Base-by-base conservation (phyloP, 2,797 vertebrate species). In the Sus cebifrons region DNA sequence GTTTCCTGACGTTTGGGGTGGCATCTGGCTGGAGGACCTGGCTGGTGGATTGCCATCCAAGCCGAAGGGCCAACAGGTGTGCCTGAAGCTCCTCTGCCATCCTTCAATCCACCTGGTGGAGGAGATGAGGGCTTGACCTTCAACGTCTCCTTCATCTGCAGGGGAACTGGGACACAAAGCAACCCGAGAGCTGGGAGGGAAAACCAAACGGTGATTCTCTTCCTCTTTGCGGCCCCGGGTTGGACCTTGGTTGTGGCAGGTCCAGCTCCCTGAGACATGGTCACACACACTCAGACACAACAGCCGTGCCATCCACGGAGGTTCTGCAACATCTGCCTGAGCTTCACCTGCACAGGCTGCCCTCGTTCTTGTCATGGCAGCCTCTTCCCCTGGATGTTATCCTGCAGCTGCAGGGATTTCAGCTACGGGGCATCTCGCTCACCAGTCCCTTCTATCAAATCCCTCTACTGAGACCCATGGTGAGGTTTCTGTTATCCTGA, bases 261-360 rank as follows among this genome's bases (percentile, higher is more conserved):
- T 65, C 70, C 2, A 0, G 29, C 29, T 52, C 62, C 21, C 17
- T 20, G 3, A 2, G 68, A 0, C 4, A 2, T 0, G 1, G 5
- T 7, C 56, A 6, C 9, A 9, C 20, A 18, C 9, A 10, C 77
- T 52, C 56, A 23, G 54, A 18, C 8, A 3, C 0, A 32, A 3
- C 27, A 5, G 4, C 15, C 18, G 3, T 0, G 36, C 21, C 4
- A 60, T 21, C 18, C 4, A 27, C 3, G 0, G 11, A 3, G 2
- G 3, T 32, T 52, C 73, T 2, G 15, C 7, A 20, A 36, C 21
- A 1, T 4, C 36, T 52, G 27, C 40, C 5, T 1, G 21, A 27
- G 64, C 5, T 54, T 9, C 21, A 21, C 6, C 5, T 12, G 74
- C 3, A 2, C 4, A 5, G 2, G 7, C 11, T 3, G 2, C 52